Conservation (phyloP, 2,797 vertebrate genomes). For the Acrossocheilus fasciatus region DNA sequence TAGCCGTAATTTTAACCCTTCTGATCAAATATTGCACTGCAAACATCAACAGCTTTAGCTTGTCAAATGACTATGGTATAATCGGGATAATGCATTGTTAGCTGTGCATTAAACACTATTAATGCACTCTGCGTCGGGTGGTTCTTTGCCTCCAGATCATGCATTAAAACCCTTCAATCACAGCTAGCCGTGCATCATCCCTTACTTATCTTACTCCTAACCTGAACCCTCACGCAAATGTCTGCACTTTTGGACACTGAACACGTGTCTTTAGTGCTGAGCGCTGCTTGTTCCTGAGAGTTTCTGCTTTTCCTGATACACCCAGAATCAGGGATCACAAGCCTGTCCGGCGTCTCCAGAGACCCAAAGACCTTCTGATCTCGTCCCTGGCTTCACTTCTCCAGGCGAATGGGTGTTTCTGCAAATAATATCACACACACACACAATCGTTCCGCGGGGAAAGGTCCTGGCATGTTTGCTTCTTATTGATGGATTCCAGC, state of each 20-base stretch:
- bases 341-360: neutral
- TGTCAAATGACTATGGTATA: neutral
- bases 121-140: too few species aligned
- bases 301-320: neutral
- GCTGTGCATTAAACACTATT: too few species aligned
- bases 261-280: neutral
- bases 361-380: neutral
- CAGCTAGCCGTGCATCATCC: too few species aligned
- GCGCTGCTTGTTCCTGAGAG: neutral
- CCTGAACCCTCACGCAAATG: neutral
- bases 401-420: neutral
- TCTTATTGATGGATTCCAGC: slow-evolving; percentile 4
- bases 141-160: too few species aligned
- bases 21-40: too few species aligned
- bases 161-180: too few species aligned
- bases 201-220: neutral
- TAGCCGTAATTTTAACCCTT: too few species aligned
- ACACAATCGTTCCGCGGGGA: neutral
- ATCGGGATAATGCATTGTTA: too few species aligned
- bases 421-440: neutral
- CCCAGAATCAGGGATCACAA: neutral
- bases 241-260: neutral
- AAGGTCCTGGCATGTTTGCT: neutral
- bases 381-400: neutral
- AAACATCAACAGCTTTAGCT: neutral